These are phyloP conservation scores for Macquaria ambigua DNA, from an alignment of 2,113 vertebrate genomes.

Conservation along the genomic window DNA sequence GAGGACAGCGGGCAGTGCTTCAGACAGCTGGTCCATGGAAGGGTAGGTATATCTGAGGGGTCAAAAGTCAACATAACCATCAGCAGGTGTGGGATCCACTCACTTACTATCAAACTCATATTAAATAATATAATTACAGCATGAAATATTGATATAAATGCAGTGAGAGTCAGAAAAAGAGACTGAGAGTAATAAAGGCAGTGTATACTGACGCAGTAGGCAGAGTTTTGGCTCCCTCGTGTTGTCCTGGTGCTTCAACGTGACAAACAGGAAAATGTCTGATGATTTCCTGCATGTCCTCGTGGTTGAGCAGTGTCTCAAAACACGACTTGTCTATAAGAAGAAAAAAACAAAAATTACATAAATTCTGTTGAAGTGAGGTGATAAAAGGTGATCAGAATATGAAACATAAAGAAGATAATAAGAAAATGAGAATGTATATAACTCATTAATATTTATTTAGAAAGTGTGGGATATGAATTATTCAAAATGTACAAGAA, in stretches of 20 bases:
- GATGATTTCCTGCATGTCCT: slow-evolving; percentile 95
- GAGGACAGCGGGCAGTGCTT: slow-evolving; percentile 89
- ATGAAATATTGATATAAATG: background rate
- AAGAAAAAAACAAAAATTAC: background rate
- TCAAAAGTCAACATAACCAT: slow-evolving; percentile 29
- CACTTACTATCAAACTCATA: background rate
- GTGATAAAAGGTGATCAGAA: background rate
- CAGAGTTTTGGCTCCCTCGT: slow-evolving; percentile 91
- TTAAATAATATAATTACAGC: background rate
- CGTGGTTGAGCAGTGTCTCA: slow-evolving; percentile 90
- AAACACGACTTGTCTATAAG: slow-evolving; percentile 93
- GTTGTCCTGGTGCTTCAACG: slow-evolving; percentile 94
- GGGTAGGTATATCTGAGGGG: slow-evolving; percentile 90
- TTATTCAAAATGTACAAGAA: background rate
- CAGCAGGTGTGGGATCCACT: background rate
- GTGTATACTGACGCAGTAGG: slow-evolving; percentile 85
- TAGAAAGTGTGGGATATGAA: background rate
- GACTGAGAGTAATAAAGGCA: background rate
- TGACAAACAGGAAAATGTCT: slow-evolving; percentile 94
- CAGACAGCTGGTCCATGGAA: slow-evolving; percentile 94
- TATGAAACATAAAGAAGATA: background rate
- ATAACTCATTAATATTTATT: background rate
- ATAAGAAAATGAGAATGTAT: background rate
- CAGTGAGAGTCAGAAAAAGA: background rate
- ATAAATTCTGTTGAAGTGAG: background rate